These are phyloP conservation scores for Lepidochrysops patricia DNA, from an alignment of 2,888 invertebrate species.

Conservation along the genomic window DNA sequence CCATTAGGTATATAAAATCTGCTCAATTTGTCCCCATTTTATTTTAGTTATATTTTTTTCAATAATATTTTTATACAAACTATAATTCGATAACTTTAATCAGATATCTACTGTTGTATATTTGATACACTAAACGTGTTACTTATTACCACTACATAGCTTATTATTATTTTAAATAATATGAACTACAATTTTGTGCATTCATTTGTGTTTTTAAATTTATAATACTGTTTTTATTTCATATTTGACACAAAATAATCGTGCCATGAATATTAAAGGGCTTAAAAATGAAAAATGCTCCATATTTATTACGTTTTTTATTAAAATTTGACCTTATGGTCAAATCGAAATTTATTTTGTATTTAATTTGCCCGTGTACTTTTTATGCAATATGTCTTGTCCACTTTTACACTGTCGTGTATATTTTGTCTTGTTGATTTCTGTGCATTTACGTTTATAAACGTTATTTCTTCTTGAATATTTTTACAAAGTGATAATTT, in stretches of 20 bases:
- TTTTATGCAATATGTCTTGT: not conserved
- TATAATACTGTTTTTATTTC: not conserved
- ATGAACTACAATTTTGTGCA: too few species aligned
- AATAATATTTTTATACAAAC: not conserved
- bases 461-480: not conserved
- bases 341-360: not conserved
- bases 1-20: not conserved
- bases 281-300: not conserved
- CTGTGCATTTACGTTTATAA: conserved; percentile 7
- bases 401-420: not conserved
- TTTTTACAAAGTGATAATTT: not conserved
- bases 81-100: not conserved
- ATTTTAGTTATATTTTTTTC: not conserved
- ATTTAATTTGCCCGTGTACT: not conserved
- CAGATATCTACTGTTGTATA: not conserved
- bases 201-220: not conserved
- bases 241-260: not conserved
- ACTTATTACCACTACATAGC: too few species aligned
- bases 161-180: too few species aligned
- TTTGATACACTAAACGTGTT: not conserved
- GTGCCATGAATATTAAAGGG: not conserved
- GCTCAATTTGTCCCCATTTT: not conserved
- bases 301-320: not conserved
- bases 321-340: too few species aligned
- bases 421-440: not conserved